Percentiles rank a stretch among this genome's conserved stretches.
Evolutionary conservation across 2,888 invertebrate species (phyloP).

Genomic region (Aromia moschata): DNA sequence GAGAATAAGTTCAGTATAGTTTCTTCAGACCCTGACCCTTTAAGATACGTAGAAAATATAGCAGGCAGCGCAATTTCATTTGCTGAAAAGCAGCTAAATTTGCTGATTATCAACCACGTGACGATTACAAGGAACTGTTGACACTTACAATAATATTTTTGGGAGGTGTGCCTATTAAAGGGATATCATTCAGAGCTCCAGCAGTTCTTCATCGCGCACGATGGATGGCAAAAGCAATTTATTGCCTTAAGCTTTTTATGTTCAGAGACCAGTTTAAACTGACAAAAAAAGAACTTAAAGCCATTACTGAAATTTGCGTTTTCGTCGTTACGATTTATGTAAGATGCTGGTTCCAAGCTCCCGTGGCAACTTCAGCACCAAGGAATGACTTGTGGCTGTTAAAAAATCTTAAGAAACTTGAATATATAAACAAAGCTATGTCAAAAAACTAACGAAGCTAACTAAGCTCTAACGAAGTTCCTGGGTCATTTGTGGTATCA

Average conservation of each 20-base stretch:
- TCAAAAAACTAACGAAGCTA: too few species aligned
- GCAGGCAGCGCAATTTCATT: background rate
- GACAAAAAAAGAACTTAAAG: slow-evolving; percentile 9
- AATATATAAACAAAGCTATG: slow-evolving; percentile 11
- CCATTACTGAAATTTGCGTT: background rate
- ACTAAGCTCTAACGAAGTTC: slow-evolving; percentile 7
- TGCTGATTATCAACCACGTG: slow-evolving; percentile 32
- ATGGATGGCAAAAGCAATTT: slow-evolving; percentile 47
- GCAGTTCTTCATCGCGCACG: slow-evolving; percentile 42
- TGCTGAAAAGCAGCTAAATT: background rate
- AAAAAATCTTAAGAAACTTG: slow-evolving; percentile 2
- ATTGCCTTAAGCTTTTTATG: slow-evolving; percentile 39
- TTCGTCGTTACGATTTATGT: background rate
- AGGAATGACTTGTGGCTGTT: slow-evolving; percentile 16
- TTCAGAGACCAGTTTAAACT: slow-evolving; percentile 34
- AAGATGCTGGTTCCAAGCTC: slow-evolving; percentile 15
- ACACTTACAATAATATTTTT: slow-evolving; percentile 15
- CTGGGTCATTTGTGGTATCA: slow-evolving; percentile 39
- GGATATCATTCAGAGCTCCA: slow-evolving; percentile 36
- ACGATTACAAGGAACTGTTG: slow-evolving; percentile 42
- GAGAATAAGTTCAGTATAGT: too few species aligned
- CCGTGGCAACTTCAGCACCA: slow-evolving; percentile 5
- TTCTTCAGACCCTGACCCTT: background rate
- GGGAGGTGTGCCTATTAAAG: slow-evolving; percentile 19
- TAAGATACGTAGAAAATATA: background rate